Percentiles rank a stretch among this genome's conserved stretches.
phyloP scores from a whole-genome alignment of 2,113 vertebrate species.

The Okapia johnstoni region DNA sequence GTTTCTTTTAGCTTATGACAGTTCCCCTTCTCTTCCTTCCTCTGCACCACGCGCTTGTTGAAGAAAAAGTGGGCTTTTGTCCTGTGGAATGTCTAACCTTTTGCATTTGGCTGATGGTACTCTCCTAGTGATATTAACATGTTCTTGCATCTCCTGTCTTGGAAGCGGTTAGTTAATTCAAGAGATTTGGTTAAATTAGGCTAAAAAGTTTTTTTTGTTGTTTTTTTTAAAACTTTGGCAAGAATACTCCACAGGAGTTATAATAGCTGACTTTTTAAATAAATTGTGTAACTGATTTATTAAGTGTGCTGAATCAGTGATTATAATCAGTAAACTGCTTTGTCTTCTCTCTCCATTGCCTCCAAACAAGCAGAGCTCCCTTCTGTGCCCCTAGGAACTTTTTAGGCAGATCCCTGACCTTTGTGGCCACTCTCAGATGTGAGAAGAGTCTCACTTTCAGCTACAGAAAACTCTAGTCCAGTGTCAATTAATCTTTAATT shows the following conservation, averaged over 20 bases:
- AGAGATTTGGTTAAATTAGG: neutral
- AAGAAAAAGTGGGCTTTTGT: neutral
- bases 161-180: neutral
- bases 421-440: neutral
- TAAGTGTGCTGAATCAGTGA: neutral
- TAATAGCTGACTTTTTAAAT: neutral
- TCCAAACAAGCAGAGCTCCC: neutral
- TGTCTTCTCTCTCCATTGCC: neutral
- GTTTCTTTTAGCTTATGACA: neutral
- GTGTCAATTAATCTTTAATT: slow-evolving; percentile 36
- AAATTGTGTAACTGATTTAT: neutral
- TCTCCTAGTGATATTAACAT: neutral
- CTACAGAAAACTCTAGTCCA: neutral
- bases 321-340: neutral
- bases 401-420: neutral
- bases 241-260: neutral
- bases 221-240: neutral
- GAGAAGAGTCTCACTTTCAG: neutral
- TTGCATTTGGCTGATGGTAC: neutral
- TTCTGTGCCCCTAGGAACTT: neutral
- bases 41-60: neutral
- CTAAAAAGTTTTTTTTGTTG: neutral
- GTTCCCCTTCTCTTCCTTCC: neutral
- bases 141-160: neutral
- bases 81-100: neutral